These are phyloP conservation scores for Perodicticus potto DNA, from an alignment of 2,797 vertebrate species.

Conservation along the genomic window DNA sequence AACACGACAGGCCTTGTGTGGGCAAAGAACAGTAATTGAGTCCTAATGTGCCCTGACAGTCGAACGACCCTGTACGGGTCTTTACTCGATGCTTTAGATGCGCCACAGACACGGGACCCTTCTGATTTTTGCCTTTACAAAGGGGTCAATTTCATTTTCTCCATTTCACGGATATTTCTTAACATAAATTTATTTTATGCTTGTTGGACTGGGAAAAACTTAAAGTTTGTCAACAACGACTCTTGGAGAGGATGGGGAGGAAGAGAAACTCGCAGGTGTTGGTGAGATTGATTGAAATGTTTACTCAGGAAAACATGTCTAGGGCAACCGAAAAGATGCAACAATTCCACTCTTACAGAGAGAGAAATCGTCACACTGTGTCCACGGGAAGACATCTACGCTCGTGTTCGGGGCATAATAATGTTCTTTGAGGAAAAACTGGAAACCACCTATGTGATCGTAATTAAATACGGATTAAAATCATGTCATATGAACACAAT, in stretches of 20 bases:
- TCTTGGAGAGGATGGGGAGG: background rate
- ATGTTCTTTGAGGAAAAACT: background rate
- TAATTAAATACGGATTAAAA: background rate
- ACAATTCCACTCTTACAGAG: background rate
- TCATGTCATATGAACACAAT: background rate
- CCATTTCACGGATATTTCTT: background rate
- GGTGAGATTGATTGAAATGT: background rate
- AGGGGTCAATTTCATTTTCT: background rate
- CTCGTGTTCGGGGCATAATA: background rate
- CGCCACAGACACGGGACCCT: background rate
- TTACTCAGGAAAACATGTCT: background rate
- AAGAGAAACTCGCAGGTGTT: background rate
- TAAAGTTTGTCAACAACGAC: background rate
- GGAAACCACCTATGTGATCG: background rate
- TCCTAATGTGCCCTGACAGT: background rate
- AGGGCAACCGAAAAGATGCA: background rate
- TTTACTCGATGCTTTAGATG: background rate
- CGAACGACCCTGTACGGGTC: no score
- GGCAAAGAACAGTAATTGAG: background rate
- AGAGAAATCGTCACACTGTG: background rate
- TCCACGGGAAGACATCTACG: background rate
- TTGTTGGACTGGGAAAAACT: background rate
- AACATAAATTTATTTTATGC: background rate
- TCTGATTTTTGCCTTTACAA: background rate
- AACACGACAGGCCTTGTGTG: background rate